Evolutionary conservation across 2,113 vertebrate genomes (phyloP).

Genomic region (Daubentonia madagascariensis): DNA sequence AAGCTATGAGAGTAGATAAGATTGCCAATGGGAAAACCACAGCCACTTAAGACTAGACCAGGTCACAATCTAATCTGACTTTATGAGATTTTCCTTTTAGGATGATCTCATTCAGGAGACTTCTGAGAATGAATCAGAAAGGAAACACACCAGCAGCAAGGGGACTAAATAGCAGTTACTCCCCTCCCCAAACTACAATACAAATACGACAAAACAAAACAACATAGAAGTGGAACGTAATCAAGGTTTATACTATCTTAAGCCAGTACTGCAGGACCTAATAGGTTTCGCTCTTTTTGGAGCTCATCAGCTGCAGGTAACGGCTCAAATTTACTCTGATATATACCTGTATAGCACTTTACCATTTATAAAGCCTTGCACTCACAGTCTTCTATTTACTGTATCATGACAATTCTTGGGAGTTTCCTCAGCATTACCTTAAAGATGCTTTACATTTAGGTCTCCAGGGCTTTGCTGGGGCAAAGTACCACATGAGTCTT

Average conservation of each 20-base stretch:
- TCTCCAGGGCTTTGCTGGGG: neutral
- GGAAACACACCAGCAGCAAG: neutral
- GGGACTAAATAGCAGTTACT: slow-evolving; percentile 15
- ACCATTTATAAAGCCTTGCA: neutral
- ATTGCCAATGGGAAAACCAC: neutral
- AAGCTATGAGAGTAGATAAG: neutral
- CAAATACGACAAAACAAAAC: slow-evolving; percentile 24
- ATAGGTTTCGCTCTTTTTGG: slow-evolving; percentile 87
- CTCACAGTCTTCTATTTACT: neutral
- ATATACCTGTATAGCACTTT: neutral
- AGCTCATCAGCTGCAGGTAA: slow-evolving; percentile 89
- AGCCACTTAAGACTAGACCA: neutral
- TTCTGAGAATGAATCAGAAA: slow-evolving; percentile 20
- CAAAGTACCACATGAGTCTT: neutral
- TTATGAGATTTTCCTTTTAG: neutral
- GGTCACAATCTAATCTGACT: neutral
- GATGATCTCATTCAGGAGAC: neutral
- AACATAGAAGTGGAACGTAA: neutral
- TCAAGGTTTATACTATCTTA: neutral
- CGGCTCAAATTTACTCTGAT: slow-evolving; percentile 59
- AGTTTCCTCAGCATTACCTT: neutral
- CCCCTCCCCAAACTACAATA: neutral
- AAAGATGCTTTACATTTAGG: slow-evolving; percentile 13
- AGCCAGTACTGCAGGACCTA: slow-evolving; percentile 87
- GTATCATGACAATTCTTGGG: neutral